Evolutionary conservation across 1,140 invertebrate genomes (phyloP), one percentile per base, ranked within the genome.

Genomic region (Oryctes rhinoceros): DNA sequence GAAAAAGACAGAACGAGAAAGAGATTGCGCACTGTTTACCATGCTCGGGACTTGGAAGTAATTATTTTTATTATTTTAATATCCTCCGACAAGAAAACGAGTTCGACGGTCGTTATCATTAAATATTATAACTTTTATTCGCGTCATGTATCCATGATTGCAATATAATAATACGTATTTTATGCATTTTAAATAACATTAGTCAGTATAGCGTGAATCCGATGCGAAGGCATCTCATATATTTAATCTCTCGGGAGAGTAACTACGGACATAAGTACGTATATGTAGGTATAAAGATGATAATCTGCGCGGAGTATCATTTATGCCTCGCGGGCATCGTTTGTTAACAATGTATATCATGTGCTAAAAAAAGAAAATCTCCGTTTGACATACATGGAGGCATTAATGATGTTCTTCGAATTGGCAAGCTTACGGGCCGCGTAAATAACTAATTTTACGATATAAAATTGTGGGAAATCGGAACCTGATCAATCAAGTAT

Each of bases 51-150:
- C 53, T 82, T 82, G 80, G 49, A 24, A 81, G 84, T 87, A 86
- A 87, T 86, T 86, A 87, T 86, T 86, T 87, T 86, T 87, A 85
- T 87, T 87, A 86, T 87, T 86, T 86, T 86, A 87, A 86, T 87
- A 87, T 86, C 81, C 83, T 83, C 15, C 15, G 83, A 83, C 82
- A 84, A 84, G 83, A 85, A 86, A 86, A 86, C 86, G 86, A 85
- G 86, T 87, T 86, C 86, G 24, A 86, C 80, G 86, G 86, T 85
- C 86, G 84, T 86, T 86, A 86, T 85, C 86, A 86, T 87, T 87
- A 87, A 86, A 87, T 86, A 87, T 87, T 84, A 86, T 86, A 86
- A 87, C 84, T 87, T 86, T 86, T 86, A 59, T 59, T 59, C 83
- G 83, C 83, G 53, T 18, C 15, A 6, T 18, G 15, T 59, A 59